phyloP scores from a whole-genome alignment of 1,140 invertebrate genomes.

The Nautilus pompilius region DNA sequence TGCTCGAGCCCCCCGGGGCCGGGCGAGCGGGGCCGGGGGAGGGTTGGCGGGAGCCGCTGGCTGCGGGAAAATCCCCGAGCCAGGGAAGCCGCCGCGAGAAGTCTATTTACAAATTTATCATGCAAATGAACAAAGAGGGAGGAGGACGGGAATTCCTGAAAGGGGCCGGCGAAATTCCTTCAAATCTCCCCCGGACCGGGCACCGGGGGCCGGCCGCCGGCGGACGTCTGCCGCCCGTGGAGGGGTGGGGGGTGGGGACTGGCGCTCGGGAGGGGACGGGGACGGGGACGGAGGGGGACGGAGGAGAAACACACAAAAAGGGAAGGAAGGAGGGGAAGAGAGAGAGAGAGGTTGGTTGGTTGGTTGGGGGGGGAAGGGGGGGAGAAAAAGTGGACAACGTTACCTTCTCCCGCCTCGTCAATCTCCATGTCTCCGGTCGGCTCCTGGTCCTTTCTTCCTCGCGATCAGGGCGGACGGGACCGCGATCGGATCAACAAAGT shows the following conservation, averaged over 20 bases:
- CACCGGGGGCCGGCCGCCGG: too few relatives aligned
- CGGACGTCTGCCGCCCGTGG: too few relatives aligned
- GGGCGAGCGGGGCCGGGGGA: background rate
- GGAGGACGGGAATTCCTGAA: too few relatives aligned
- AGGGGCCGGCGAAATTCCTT: too few relatives aligned
- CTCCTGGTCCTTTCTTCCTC: slow-evolving; percentile 18
- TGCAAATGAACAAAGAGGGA: background rate
- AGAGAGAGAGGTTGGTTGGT: background rate
- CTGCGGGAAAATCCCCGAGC: too few relatives aligned
- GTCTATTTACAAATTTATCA: too few relatives aligned
- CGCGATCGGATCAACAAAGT: background rate
- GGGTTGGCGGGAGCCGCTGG: background rate
- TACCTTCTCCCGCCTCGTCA: slow-evolving; percentile 22
- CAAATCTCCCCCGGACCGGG: too few relatives aligned
- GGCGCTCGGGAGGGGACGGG: background rate
- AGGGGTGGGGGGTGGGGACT: too few relatives aligned
- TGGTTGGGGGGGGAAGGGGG: background rate
- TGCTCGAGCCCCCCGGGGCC: background rate
- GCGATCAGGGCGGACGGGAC: slow-evolving; percentile 10
- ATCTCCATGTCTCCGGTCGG: slow-evolving; percentile 17
- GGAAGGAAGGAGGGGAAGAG: background rate
- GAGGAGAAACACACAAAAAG: background rate
- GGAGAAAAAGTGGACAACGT: background rate
- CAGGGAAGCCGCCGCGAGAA: too few relatives aligned
- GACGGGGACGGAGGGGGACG: background rate